These are phyloP conservation scores for Mobula hypostoma DNA, from an alignment of 2,113 vertebrate species.

Conservation along the genomic window DNA sequence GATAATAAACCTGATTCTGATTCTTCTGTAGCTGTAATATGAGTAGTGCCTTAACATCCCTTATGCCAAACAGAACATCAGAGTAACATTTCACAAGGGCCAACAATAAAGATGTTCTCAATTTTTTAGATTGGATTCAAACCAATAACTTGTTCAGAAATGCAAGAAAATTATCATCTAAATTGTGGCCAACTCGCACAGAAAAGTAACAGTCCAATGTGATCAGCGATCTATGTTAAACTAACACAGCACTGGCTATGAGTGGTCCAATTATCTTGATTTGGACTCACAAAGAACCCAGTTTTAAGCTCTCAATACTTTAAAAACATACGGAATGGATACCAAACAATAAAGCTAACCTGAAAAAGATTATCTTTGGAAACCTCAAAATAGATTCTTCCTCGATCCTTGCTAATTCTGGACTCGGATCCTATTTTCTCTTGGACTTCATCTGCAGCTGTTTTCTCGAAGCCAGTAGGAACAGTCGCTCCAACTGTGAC, in stretches of 20 bases:
- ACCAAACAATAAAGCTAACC: slow-evolving; percentile 54
- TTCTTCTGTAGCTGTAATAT: too few relatives aligned
- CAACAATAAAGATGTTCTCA: not conserved
- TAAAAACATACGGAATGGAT: not conserved
- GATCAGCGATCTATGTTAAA: too few relatives aligned
- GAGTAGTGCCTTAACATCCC: too few relatives aligned
- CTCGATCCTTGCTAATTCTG: slow-evolving; percentile 80
- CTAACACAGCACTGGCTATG: too few relatives aligned
- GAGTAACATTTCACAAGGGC: too few relatives aligned
- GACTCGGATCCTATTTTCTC: slow-evolving; percentile 77
- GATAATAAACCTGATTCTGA: too few relatives aligned
- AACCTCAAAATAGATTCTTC: slow-evolving; percentile 87
- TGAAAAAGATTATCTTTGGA: slow-evolving; percentile 66
- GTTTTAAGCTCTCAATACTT: not conserved
- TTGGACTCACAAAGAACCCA: not conserved
- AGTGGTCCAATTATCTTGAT: not conserved
- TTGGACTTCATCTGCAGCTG: slow-evolving; percentile 81
- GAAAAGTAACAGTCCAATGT: not conserved
- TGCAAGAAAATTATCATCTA: not conserved
- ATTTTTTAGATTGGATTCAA: not conserved
- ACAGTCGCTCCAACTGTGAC: slow-evolving; percentile 84
- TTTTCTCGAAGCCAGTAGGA: slow-evolving; percentile 86
- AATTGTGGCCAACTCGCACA: not conserved
- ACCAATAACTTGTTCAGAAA: not conserved
- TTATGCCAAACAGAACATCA: too few relatives aligned